Evolutionary conservation across 2,888 invertebrate genomes (phyloP).

Genomic region (Hirtodrosophila duncani): DNA sequence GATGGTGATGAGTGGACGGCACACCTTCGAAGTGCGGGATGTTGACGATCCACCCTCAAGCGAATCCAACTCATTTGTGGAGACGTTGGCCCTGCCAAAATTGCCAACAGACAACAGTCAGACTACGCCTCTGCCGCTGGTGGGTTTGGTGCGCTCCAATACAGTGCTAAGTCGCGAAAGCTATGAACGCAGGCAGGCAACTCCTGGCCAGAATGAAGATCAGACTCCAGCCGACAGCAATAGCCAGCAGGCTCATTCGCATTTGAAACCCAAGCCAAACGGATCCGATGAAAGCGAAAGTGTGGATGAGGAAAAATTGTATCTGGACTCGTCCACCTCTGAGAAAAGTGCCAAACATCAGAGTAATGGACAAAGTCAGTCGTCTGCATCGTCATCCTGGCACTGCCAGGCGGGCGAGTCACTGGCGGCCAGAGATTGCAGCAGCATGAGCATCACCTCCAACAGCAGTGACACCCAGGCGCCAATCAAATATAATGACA

Average conservation of each 20-base stretch:
- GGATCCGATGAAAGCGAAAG: constrained; percentile 79
- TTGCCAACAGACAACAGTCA: constrained; percentile 75
- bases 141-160: constrained; percentile 76
- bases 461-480: constrained; percentile 78
- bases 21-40: constrained; percentile 87
- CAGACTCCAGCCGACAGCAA: too few relatives aligned
- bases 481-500: constrained; percentile 15
- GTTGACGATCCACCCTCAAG: constrained; percentile 79
- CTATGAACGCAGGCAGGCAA: constrained; percentile 55
- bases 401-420: constrained; percentile 82
- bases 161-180: constrained; percentile 75
- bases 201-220: neutral
- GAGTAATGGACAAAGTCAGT: constrained; percentile 68
- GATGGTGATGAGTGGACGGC: constrained; percentile 85
- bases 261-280: constrained; percentile 30
- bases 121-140: constrained; percentile 74
- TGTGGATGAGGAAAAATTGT: constrained; percentile 83
- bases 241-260: constrained; percentile 8
- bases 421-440: constrained; percentile 81
- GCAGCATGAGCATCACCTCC: constrained; percentile 80
- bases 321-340: constrained; percentile 82
- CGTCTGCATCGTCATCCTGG: constrained; percentile 76
- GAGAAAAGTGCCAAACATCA: constrained; percentile 78
- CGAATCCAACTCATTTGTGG: constrained; percentile 74
- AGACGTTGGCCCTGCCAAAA: constrained; percentile 77